Evolutionary conservation across 30 jellyfish, hydroid and myxozoan genomes (phyloP).

Genomic region (Hydractinia symbiolongicarpus): DNA sequence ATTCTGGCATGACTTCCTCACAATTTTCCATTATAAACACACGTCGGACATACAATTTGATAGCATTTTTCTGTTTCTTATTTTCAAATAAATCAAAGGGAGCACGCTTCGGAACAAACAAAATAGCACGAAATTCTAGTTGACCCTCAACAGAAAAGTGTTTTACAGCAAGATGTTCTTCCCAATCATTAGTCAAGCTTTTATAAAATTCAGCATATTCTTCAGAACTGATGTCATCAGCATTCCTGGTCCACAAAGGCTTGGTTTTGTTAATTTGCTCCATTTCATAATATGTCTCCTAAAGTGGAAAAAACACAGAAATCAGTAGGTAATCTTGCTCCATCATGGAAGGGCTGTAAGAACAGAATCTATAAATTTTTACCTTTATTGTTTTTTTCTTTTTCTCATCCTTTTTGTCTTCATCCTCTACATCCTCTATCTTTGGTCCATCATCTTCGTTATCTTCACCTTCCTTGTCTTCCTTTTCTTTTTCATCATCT

Average conservation of each 20-base stretch:
- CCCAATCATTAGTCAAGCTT: slow-evolving; percentile 93
- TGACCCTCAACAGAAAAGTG: slow-evolving; percentile 98
- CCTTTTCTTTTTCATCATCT: slow-evolving; percentile 76
- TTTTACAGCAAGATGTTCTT: slow-evolving; percentile 89
- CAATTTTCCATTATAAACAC: slow-evolving; percentile 97
- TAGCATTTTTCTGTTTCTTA: slow-evolving; percentile 70
- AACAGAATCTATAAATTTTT: not conserved
- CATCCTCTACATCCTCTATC: slow-evolving; percentile 77
- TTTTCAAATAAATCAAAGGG: slow-evolving; percentile 94
- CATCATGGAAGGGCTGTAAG: no score
- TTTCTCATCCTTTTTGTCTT: slow-evolving; percentile 52
- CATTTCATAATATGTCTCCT: slow-evolving; percentile 84
- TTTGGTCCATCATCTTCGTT: slow-evolving; percentile 66
- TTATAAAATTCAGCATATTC: slow-evolving; percentile 97
- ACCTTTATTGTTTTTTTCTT: slow-evolving; percentile 59
- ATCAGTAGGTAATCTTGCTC: not conserved
- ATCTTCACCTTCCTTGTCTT: slow-evolving; percentile 37
- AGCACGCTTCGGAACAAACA: slow-evolving; percentile 95
- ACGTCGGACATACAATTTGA: slow-evolving; percentile 81
- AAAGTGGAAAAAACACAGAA: not conserved
- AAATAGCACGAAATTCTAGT: slow-evolving; percentile 85
- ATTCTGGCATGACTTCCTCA: slow-evolving; percentile 92
- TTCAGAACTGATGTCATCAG: slow-evolving; percentile 91
- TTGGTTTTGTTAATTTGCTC: slow-evolving; percentile 84
- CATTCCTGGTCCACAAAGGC: slow-evolving; percentile 96